These are phyloP conservation scores for Bombus terrestris DNA, from an alignment of 1,140 invertebrate species.

Conservation along the genomic window DNA sequence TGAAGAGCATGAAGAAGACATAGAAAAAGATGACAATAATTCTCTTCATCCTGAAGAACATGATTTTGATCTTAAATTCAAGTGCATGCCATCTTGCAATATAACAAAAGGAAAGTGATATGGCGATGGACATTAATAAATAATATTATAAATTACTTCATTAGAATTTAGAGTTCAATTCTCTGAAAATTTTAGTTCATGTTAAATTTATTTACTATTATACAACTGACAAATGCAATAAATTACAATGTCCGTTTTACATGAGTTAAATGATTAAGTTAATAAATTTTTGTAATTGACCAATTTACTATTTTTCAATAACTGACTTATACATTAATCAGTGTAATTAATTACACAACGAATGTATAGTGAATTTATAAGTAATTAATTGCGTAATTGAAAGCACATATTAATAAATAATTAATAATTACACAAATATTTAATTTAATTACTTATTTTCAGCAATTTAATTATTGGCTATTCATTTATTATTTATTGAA, in stretches of 20 bases:
- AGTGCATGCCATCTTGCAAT: conserved; percentile 80
- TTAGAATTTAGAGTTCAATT: conserved; percentile 22
- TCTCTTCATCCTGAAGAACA: conserved; percentile 88
- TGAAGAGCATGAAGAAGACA: conserved; percentile 85
- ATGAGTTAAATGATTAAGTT: conserved; percentile 14
- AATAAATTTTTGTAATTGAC: conserved; percentile 36
- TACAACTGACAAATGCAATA: neutral
- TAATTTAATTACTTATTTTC: conserved; percentile 18
- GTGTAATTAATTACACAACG: conserved; percentile 53
- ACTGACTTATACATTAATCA: conserved; percentile 15
- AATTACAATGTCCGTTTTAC: conserved; percentile 11
- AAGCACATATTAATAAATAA: conserved; percentile 37
- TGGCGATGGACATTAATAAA: conserved; percentile 22
- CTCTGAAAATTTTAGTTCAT: conserved; percentile 20
- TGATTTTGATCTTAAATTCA: conserved; percentile 68
- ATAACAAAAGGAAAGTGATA: conserved; percentile 61
- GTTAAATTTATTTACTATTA: conserved; percentile 18
- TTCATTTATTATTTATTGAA: neutral
- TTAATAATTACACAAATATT: conserved; percentile 38
- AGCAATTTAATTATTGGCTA: neutral
- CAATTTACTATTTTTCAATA: conserved; percentile 12
- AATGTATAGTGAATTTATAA: conserved; percentile 26
- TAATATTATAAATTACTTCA: conserved; percentile 25
- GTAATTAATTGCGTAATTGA: conserved; percentile 36
- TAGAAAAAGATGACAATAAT: conserved; percentile 75